Evolutionary conservation across 2,888 invertebrate species (phyloP), one percentile per base, ranked within the genome.

Genomic region (Argyresthia albistria): DNA sequence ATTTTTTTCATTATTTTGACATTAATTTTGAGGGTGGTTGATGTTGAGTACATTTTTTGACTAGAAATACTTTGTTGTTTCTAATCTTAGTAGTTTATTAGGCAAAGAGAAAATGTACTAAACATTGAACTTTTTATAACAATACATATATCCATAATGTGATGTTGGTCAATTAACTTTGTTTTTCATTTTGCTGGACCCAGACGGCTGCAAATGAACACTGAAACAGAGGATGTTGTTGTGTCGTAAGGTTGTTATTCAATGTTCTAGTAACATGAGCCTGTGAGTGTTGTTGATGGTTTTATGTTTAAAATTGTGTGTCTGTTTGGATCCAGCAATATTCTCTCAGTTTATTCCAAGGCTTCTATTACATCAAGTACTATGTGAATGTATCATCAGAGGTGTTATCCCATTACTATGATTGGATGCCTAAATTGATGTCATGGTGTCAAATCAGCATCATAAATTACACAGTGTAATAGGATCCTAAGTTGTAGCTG

Each of bases 41-140:
- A 51, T 51, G 45, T 10, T 35, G 35, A 51, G 51, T 45, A 51
- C 51, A 51, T 51, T 51, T 4, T 16, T 16, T 46, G 25, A 35
- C 12, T 37, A 37, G 48, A 36, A 48, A 36, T 48, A 48, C 36
- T 36, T 12, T 7, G 15, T 37, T 12, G 37, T 48, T 48, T 48
- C 12, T 50, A 50, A 43, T 50, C 42, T 43, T 15, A 43, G 50
- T 42, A 50, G 50, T 16, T 8, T 35, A 45, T 6, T 49, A 50
- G 16, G 43, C 42, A 11, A 50, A 42, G 35, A 42, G 12, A 43
- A 43, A 50, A 43, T 50, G 50, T 50, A 43, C 50, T 50, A 16
- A 37, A 14, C 48, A 49, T 49, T 37, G 48, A 49, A 9, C 15
- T 6, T 14, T 12, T 8, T 45, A n/a, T 14, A 14, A 12, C n/a